Conservation (phyloP, 2,113 vertebrate genomes). For the Argyrosomus japonicus region DNA sequence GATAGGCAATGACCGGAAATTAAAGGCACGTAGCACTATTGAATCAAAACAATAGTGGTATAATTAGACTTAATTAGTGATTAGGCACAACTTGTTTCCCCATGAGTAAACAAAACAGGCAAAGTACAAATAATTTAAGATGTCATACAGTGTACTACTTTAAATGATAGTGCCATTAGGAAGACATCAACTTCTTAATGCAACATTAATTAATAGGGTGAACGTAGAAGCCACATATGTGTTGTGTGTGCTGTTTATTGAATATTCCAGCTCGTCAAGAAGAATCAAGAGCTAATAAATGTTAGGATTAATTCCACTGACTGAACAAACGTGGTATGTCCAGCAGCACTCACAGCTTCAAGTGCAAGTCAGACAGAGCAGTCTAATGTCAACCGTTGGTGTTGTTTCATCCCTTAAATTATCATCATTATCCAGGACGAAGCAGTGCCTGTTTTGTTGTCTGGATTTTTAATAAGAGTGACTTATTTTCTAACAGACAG, state of each 20-base stretch:
- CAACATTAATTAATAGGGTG: background rate
- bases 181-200: background rate
- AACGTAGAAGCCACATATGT: background rate
- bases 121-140: background rate
- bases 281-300: background rate
- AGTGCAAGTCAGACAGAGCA: background rate
- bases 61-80: background rate
- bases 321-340: background rate
- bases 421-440: conserved; percentile 9
- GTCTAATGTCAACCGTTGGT: background rate
- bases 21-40: background rate
- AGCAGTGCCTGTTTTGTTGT: background rate
- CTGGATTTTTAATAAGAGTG: background rate
- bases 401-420: conserved; percentile 4
- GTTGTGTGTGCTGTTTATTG: too few relatives aligned
- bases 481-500: background rate
- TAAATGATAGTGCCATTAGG: background rate
- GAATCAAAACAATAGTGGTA: background rate
- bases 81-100: too few relatives aligned
- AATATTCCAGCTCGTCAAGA: background rate
- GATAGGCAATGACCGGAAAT: background rate
- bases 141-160: background rate
- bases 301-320: background rate
- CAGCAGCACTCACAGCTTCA: background rate
- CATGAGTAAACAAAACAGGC: background rate